Base-by-base conservation (phyloP, 2,888 invertebrate genomes). In the Lithophane socia region DNA sequence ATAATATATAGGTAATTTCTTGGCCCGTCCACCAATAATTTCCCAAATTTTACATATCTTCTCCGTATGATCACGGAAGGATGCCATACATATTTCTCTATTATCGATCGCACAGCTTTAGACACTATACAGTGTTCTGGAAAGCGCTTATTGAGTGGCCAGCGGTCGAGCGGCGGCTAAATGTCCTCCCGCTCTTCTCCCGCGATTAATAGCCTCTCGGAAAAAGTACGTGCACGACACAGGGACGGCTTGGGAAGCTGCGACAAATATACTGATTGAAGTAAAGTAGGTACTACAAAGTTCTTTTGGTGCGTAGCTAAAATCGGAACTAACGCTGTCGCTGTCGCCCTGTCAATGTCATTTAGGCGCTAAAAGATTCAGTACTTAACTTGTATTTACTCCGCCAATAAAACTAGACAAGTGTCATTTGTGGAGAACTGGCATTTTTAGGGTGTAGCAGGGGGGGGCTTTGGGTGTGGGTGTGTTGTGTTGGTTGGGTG, bases 121-220 rank as follows among this genome's bases (percentile, higher is more conserved):
- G 79, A 61, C 47, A 58, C 72, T 80, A 42, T 77, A 76, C 44
- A 47, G 64, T 73, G 79, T 80, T 71, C 75, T 63, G 76, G 69
- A 79, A 79, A 77, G 77, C 78, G 81, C 78, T 84, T 87, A 88
- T 86, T 80, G 86, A 86, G 86, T 84, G 77, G 78, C 86, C 66
- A 79, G 75, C 69, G 79, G 82, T 70, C 84, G 81, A 79, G 72
- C 84, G 88, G 86, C 85, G 90, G 90, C 90, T 92, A 94, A 94
- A 94, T 93, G 93, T 92, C 90, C 88, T 88, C 90, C 90, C 90
- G 79, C 77, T 79, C 77, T 71, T 68, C 84, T 73, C 73, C 54
- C 65, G 86, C 92, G 92, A 94, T 94, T 95, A 95, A 94, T 94
- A 93, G 92, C 91, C 91, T 93, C 93, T 92, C 92, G 90, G 92